Percentiles rank a stretch among this genome's conserved stretches.
These are phyloP conservation scores for Physeter macrocephalus DNA, from an alignment of 2,113 vertebrate genomes.

Conservation along the genomic window DNA sequence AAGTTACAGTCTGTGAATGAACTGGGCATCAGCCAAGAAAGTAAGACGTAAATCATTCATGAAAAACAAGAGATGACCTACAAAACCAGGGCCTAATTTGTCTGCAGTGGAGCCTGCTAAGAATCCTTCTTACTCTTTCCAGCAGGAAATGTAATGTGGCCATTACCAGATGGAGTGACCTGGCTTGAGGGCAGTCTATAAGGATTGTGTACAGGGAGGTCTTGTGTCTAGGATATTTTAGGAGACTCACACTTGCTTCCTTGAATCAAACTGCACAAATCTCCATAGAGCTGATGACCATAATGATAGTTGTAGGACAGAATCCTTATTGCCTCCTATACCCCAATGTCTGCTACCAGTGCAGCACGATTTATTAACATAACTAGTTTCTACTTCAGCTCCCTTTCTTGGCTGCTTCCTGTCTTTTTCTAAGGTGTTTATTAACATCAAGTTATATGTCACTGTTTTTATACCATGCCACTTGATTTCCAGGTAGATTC, in stretches of 20 bases:
- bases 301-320: not conserved
- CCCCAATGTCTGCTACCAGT: not conserved
- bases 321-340: not conserved
- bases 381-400: not conserved
- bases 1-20: not conserved
- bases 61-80: conserved; percentile 40
- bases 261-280: not conserved
- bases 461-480: not conserved
- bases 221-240: not conserved
- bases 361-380: not conserved
- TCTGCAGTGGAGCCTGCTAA: not conserved
- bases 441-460: not conserved
- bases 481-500: not conserved
- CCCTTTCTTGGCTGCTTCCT: not conserved
- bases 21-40: not conserved
- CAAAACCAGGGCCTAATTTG: conserved; percentile 19
- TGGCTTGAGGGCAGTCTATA: not conserved
- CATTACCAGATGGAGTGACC: not conserved
- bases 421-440: not conserved
- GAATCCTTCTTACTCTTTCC: not conserved
- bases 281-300: not conserved
- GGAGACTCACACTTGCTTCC: not conserved
- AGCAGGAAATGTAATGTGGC: not conserved
- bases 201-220: not conserved
- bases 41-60: conserved; percentile 32